Percentiles rank a stretch among this genome's conserved stretches.
Evolutionary conservation across 2,888 invertebrate species (phyloP).

Genomic region (Nineta flava): DNA sequence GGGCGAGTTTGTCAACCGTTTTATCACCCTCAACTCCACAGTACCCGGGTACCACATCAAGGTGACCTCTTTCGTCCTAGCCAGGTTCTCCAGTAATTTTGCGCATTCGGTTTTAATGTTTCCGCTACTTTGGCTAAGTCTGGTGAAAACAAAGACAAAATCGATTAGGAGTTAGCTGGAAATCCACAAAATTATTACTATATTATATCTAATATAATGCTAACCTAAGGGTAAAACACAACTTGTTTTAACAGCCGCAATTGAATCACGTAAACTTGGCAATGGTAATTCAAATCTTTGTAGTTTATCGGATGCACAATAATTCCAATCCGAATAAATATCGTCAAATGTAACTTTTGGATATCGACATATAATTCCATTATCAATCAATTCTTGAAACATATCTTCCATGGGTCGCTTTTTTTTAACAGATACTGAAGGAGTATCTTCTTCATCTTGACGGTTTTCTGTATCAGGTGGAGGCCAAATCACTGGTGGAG

Average conservation of each 20-base stretch:
- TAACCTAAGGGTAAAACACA: conserved; percentile 40
- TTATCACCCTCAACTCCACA: too few species aligned
- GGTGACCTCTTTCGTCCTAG: too few species aligned
- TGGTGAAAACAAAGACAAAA: too few species aligned
- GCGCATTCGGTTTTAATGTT: too few species aligned
- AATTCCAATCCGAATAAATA: conserved; percentile 53
- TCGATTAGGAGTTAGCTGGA: too few species aligned
- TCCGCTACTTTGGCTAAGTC: too few species aligned
- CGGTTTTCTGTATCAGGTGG: not conserved
- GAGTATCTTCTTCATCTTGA: conserved; percentile 8
- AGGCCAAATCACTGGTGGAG: not conserved
- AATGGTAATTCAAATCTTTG: conserved; percentile 28
- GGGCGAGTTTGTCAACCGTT: too few species aligned
- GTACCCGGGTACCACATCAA: too few species aligned
- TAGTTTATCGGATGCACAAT: conserved; percentile 37
- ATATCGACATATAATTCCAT: conserved; percentile 50
- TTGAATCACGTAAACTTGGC: conserved; percentile 41
- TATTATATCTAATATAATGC: too few species aligned
- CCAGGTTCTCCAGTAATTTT: too few species aligned
- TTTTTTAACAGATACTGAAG: conserved; percentile 39
- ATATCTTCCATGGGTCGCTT: conserved; percentile 44
- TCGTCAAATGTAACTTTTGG: conserved; percentile 40
- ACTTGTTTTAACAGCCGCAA: conserved; percentile 39
- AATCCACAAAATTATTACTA: too few species aligned
- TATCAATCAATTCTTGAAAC: conserved; percentile 53